Conservation (phyloP, 2,888 invertebrate genomes). For the Drosophila koepferae region DNA sequence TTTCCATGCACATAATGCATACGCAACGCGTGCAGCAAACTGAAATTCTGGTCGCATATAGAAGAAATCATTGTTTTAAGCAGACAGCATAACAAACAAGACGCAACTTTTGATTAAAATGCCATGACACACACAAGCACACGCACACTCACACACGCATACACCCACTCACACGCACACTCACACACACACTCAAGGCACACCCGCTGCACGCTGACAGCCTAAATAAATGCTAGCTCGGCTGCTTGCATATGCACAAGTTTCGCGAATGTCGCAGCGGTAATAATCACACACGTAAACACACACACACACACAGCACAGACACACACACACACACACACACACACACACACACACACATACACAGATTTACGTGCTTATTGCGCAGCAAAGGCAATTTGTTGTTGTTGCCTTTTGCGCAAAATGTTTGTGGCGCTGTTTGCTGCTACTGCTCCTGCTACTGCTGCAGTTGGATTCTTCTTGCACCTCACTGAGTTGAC, state of each 20-base stretch:
- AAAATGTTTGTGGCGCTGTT: constrained; percentile 68
- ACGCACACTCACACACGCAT: not conserved
- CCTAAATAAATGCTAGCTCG: constrained; percentile 6
- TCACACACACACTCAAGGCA: not conserved
- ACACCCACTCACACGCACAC: not conserved
- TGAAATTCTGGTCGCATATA: constrained; percentile 6
- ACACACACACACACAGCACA: constrained; percentile 14
- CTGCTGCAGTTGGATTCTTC: constrained; percentile 11
- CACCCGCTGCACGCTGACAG: constrained; percentile 3
- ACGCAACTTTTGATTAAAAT: constrained; percentile 77
- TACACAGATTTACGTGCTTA: not conserved
- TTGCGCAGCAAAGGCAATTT: constrained; percentile 35
- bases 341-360: not conserved
- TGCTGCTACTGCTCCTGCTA: constrained; percentile 2
- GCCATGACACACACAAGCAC: constrained; percentile 44
- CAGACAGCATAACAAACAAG: constrained; percentile 29
- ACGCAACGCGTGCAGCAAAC: not conserved
- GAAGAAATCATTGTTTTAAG: constrained; percentile 51
- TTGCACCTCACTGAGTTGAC: constrained; percentile 57
- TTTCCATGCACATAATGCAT: not conserved
- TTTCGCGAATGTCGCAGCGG: constrained; percentile 57
- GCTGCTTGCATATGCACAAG: constrained; percentile 44
- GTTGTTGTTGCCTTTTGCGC: constrained; percentile 48
- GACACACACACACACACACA: no score
- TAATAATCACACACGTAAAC: constrained; percentile 43